Evolutionary conservation across 1,140 invertebrate genomes (phyloP).

Genomic region (Monochamus saltuarius): DNA sequence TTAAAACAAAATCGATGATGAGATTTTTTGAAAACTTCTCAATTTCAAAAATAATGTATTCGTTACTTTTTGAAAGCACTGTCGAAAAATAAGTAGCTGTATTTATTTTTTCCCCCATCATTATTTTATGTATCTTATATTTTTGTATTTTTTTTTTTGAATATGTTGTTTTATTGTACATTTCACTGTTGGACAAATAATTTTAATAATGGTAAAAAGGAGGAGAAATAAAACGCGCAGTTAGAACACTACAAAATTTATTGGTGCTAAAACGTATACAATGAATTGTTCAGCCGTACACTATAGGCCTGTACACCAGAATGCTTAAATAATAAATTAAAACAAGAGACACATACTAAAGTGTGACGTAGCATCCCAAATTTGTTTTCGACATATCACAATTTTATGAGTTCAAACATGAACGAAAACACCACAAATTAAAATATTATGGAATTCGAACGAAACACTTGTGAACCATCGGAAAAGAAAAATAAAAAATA

Average conservation of each 20-base stretch:
- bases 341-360: conserved; percentile 15
- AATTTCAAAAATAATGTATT: too few relatives aligned
- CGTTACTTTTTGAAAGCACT: too few relatives aligned
- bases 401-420: conserved; percentile 18
- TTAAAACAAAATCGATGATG: too few relatives aligned
- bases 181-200: too few relatives aligned
- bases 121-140: too few relatives aligned
- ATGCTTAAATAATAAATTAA: conserved; percentile 19
- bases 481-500: conserved; percentile 15
- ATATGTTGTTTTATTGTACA: too few relatives aligned
- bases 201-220: too few relatives aligned
- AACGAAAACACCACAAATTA: conserved; percentile 15
- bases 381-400: conserved; percentile 23
- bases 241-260: conserved; percentile 32
- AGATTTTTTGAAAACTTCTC: too few relatives aligned
- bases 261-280: conserved; percentile 32
- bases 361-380: conserved; percentile 16
- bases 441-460: conserved; percentile 19
- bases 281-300: conserved; percentile 21
- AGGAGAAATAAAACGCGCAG: too few relatives aligned
- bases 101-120: too few relatives aligned
- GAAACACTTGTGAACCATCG: conserved; percentile 18
- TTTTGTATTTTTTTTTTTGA: too few relatives aligned
- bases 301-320: conserved; percentile 25
- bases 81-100: too few relatives aligned